Base-by-base conservation (phyloP, 2,797 vertebrate species). In the Synaphobranchus kaupii region DNA sequence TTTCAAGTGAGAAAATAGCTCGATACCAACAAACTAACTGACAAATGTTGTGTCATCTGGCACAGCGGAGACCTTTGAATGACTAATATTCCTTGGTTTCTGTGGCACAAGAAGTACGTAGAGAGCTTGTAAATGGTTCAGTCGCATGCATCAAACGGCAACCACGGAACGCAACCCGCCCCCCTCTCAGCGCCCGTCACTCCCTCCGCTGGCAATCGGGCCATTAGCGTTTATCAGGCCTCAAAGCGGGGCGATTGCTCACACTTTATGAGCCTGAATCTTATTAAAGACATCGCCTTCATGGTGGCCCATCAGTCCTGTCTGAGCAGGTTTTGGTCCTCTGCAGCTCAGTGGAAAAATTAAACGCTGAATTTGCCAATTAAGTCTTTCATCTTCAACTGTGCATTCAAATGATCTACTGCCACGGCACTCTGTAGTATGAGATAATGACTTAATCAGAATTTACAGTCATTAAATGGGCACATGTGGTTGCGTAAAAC, bases 201-300 rank as follows among this genome's bases (percentile, higher is more conserved):
- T 31, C 68, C 68, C 28, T 15, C 31, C 48, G 83, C 52, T 50
- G 34, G 80, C 25, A 31, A 73, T 86, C 85, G 48, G 48, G 56
- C 22, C 28, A 85, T 85, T 76, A 87, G 63, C 85, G 54, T 85
- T 66, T 83, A 82, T 84, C 85, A 88, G 84, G 60, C 80, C 39
- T 81, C 84, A 88, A 83, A 86, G 84, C 73, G 56, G 52, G 66
- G 83, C 10, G 58, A 44, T 68, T 54, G 78, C 44, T 86, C 60
- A 56, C 22, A 47, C n/a, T 78, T 86, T 34, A 28, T 31, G 47
- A 87, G 60, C 10, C 76, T 63, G 34, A 17, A 54, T 76, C 81
- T 44, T 87, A 73, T 73, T 66, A 84, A 58, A 87, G 44, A 10
- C 86, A 47, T 12, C 3, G 31, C 44, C 28, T 47, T 58, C 66